Conservation (phyloP, 2,113 vertebrate species). For the Pterocles gutturalis region DNA sequence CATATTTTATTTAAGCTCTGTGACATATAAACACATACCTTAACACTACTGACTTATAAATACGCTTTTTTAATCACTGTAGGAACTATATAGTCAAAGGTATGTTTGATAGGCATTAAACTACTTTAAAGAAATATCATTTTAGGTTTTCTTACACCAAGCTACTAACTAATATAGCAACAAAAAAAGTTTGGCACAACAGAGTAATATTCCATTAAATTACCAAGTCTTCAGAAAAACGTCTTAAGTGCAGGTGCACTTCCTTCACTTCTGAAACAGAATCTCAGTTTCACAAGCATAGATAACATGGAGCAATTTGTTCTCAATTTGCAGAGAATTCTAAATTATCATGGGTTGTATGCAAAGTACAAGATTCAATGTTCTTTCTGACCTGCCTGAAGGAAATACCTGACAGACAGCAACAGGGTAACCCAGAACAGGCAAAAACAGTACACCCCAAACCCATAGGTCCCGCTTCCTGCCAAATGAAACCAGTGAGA, state of each 20-base stretch:
- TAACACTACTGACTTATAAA: conserved; percentile 30
- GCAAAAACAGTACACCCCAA: background rate
- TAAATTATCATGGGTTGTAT: background rate
- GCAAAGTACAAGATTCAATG: background rate
- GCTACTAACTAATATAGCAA: background rate
- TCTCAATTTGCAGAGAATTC: background rate
- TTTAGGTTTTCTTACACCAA: background rate
- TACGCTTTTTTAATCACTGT: conserved; percentile 12
- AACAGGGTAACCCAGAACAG: background rate
- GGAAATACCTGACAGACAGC: background rate
- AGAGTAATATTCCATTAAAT: background rate
- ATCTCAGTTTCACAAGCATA: background rate
- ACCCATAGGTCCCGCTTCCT: background rate
- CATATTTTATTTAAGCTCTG: conserved; percentile 52
- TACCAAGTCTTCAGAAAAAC: background rate
- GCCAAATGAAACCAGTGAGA: background rate
- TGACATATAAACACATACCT: conserved; percentile 65
- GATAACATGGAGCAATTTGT: background rate
- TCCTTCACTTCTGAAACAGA: background rate
- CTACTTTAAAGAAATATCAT: background rate
- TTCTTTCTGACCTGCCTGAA: background rate
- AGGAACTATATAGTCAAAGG: conserved; percentile 28
- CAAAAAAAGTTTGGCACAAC: background rate
- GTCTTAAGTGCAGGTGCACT: rapidly evolving
- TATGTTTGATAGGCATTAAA: conserved; percentile 27